phyloP scores from a whole-genome alignment of 2,113 vertebrate genomes.

The Crotalus viridis region DNA sequence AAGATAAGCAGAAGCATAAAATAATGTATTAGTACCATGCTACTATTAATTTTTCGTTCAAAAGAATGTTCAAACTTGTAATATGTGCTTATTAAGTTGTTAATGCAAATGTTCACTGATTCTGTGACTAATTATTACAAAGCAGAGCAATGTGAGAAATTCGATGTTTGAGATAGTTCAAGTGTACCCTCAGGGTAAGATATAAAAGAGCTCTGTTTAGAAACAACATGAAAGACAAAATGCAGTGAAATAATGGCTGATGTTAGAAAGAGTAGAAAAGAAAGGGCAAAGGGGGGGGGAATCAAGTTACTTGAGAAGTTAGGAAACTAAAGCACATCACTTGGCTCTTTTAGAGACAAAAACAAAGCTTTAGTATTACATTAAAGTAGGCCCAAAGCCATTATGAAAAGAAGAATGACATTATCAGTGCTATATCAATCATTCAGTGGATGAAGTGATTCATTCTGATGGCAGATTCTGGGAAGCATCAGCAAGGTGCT shows the following conservation, averaged over 20 bases:
- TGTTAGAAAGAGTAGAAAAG: neutral
- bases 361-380: neutral
- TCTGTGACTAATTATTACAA: neutral
- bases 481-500: neutral
- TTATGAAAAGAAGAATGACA: neutral
- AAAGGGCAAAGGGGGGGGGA: neutral
- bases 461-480: neutral
- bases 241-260: neutral
- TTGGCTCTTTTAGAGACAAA: neutral
- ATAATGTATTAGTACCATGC: rapidly evolving
- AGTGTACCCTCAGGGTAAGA: neutral
- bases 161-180: neutral
- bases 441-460: neutral
- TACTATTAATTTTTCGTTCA: neutral
- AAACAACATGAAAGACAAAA: neutral
- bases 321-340: neutral
- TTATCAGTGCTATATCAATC: neutral
- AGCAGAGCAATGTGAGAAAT: neutral
- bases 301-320: neutral
- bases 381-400: neutral
- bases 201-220: neutral
- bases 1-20: neutral
- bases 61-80: neutral
- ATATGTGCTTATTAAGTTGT: neutral
- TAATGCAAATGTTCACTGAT: neutral